A percentile compares a stretch with the other conserved stretches of the same genome.
phyloP scores from a whole-genome alignment of 2,113 vertebrate genomes.

The Enhydra lutris region DNA sequence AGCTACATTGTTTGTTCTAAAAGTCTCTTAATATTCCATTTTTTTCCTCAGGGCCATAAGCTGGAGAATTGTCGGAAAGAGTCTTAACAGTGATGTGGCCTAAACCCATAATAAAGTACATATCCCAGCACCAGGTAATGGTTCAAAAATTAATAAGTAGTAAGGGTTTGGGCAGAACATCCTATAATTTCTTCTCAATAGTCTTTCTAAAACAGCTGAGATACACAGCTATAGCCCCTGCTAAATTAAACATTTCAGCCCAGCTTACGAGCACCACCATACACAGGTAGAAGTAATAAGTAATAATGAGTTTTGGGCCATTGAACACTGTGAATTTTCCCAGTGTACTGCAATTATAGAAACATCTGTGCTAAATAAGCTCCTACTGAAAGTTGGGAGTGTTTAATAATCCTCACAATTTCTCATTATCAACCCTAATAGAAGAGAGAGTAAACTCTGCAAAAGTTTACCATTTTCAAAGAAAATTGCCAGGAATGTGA shows the following conservation, averaged over 20 bases:
- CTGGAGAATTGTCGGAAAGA: not conserved
- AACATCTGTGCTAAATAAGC: conserved; percentile 67
- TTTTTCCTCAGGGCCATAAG: not conserved
- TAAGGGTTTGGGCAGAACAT: not conserved
- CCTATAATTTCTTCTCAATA: conserved; percentile 36
- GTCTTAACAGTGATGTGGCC: not conserved
- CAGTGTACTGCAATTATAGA: conserved; percentile 71
- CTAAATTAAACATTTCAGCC: conserved; percentile 75
- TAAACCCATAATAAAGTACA: not conserved
- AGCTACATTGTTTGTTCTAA: conserved; percentile 15
- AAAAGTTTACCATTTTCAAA: conserved; percentile 74
- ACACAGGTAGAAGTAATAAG: conserved; percentile 79
- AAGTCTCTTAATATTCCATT: conserved; percentile 27
- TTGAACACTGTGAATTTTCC: conserved; percentile 71
- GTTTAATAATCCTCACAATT: conserved; percentile 64
- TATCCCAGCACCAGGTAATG: not conserved
- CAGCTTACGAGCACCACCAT: conserved; percentile 61
- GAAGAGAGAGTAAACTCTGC: conserved; percentile 61
- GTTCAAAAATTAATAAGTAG: conserved; percentile 37
- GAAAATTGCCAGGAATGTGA: conserved; percentile 62
- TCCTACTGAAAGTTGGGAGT: conserved; percentile 62
- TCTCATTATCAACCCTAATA: conserved; percentile 68
- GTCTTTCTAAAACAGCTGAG: conserved; percentile 50
- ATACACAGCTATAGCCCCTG: conserved; percentile 44
- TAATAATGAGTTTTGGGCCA: conserved; percentile 80